phyloP scores from a whole-genome alignment of 2,113 vertebrate species.

The Tenrec ecaudatus region DNA sequence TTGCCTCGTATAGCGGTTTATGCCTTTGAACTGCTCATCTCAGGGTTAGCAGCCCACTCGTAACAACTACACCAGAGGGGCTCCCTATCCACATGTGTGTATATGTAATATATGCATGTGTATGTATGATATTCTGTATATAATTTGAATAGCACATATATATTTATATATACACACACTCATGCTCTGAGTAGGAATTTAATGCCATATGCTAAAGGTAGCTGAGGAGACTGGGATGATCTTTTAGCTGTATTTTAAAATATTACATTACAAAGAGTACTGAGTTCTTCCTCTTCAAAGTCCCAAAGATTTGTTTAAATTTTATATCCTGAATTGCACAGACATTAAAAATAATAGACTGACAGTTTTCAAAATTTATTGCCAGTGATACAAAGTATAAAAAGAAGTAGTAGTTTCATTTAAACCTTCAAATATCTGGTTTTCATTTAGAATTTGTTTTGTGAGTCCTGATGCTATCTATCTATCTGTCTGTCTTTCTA shows the following conservation, averaged over 20 bases:
- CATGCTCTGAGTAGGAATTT: no score
- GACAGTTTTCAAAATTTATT: background rate
- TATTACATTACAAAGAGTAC: background rate
- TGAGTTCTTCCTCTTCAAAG: background rate
- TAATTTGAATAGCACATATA: no score
- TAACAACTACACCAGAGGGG: no score
- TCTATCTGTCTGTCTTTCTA: background rate
- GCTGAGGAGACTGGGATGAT: background rate
- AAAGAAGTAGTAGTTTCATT: background rate
- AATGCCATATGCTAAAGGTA: background rate
- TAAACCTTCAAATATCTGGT: background rate
- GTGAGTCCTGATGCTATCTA: background rate
- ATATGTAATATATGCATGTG: no score
- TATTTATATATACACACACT: no score
- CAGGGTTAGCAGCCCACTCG: no score
- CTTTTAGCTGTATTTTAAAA: background rate
- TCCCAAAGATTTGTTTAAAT: background rate
- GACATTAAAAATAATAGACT: slow-evolving; percentile 6
- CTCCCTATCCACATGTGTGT: no score
- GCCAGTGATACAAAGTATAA: background rate
- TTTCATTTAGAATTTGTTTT: background rate
- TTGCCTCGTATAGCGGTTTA: no score
- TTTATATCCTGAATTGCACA: slow-evolving; percentile 14
- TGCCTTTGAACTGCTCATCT: no score
- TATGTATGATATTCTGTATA: no score